Evolutionary conservation across 2,888 invertebrate species (phyloP).

Genomic region (Nectonema munidae): DNA sequence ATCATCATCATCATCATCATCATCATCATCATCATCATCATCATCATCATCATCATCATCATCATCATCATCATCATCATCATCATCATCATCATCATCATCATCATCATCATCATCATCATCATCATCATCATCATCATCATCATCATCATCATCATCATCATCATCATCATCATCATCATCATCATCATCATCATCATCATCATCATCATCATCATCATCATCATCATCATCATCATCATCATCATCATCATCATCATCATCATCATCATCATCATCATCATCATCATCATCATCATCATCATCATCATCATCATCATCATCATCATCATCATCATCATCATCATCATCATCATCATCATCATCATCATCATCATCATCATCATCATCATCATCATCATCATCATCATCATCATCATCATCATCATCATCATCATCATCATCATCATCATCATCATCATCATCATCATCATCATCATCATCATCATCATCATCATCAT

Average conservation of each 20-base stretch:
- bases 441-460: conserved; percentile 15
- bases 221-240: conserved; percentile 15
- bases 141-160: conserved; percentile 15
- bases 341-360: conserved; percentile 15
- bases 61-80: conserved; percentile 15
- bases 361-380: conserved; percentile 15
- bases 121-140: conserved; percentile 15
- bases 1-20: conserved; percentile 14
- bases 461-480: conserved; percentile 15
- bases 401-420: conserved; percentile 16
- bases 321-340: conserved; percentile 15
- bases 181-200: conserved; percentile 15
- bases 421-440: conserved; percentile 15
- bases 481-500: conserved; percentile 16
- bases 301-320: conserved; percentile 16
- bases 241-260: conserved; percentile 15
- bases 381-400: conserved; percentile 15
- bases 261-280: conserved; percentile 15
- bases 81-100: conserved; percentile 15
- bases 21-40: conserved; percentile 15
- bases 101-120: conserved; percentile 15
- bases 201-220: conserved; percentile 16
- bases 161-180: conserved; percentile 15
- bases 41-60: conserved; percentile 16
- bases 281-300: conserved; percentile 15